These are phyloP conservation scores for Hemaris fuciformis DNA, from an alignment of 2,888 invertebrate species.

Conservation along the genomic window DNA sequence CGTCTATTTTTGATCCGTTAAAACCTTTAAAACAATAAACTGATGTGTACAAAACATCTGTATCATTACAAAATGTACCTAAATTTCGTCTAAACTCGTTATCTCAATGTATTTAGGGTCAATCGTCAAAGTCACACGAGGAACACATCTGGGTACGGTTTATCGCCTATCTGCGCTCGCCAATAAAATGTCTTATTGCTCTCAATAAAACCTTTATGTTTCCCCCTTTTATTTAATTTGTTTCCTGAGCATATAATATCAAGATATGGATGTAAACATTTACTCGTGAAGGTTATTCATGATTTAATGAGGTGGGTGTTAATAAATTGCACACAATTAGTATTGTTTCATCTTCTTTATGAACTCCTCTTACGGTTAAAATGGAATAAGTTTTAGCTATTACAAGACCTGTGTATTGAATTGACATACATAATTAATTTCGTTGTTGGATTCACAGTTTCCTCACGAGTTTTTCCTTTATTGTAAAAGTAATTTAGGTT, in stretches of 20 bases:
- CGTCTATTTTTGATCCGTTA: background rate
- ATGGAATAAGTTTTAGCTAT: too few relatives aligned
- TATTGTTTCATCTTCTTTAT: too few relatives aligned
- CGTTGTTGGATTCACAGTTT: too few relatives aligned
- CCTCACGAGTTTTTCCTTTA: too few relatives aligned
- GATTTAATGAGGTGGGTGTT: too few relatives aligned
- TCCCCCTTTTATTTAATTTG: background rate
- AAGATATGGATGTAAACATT: too few relatives aligned
- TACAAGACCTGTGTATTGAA: too few relatives aligned
- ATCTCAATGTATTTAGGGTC: conserved; percentile 10
- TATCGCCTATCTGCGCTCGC: background rate
- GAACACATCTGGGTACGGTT: background rate
- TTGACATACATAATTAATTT: too few relatives aligned
- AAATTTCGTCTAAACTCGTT: conserved; percentile 4
- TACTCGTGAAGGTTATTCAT: background rate
- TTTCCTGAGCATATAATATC: background rate
- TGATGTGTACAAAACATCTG: background rate
- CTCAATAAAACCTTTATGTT: conserved; percentile 1
- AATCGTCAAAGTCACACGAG: conserved; percentile 8
- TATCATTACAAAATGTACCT: background rate
- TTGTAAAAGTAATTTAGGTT: too few relatives aligned
- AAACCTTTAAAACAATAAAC: background rate
- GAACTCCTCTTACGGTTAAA: too few relatives aligned
- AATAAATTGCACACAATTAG: too few relatives aligned
- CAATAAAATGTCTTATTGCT: conserved; percentile 18